Evolutionary conservation across 2,797 vertebrate species (phyloP).

Genomic region (Hyperoplus lanceolatus): DNA sequence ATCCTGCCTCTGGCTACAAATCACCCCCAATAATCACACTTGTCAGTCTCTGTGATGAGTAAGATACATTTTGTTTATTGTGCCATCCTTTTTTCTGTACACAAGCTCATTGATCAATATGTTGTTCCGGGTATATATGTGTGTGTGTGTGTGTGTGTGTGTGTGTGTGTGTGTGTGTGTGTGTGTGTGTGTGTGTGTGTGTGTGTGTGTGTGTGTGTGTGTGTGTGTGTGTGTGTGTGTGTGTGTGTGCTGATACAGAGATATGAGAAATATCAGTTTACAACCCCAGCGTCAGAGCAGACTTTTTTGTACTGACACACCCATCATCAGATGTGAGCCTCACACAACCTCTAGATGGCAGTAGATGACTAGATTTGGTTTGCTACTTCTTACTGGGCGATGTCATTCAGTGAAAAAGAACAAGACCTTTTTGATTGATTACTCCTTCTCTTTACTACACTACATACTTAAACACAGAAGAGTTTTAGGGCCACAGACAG

Average conservation of each 20-base stretch:
- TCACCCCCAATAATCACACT: constrained; percentile 21
- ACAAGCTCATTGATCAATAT: background rate
- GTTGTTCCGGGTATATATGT: background rate
- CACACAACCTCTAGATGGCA: constrained; percentile 79
- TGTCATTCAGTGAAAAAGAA: constrained; percentile 33
- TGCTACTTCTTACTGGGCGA: background rate
- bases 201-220: no score
- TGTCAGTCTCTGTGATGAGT: constrained; percentile 12
- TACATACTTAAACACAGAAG: no score
- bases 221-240: no score
- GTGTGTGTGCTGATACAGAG: background rate
- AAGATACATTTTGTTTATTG: background rate
- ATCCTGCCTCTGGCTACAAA: constrained; percentile 37
- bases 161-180: no score
- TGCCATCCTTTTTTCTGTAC: background rate
- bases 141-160: no score
- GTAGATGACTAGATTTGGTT: constrained; percentile 54
- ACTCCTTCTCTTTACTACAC: no score
- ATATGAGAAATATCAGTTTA: constrained; percentile 13
- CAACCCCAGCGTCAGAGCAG: constrained; percentile 14
- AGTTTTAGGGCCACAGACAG: no score
- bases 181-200: no score
- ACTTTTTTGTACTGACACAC: constrained; percentile 48
- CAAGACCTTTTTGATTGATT: background rate
- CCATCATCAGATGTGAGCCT: constrained; percentile 25